These are phyloP conservation scores for Epinotia ramella DNA, from an alignment of 2,888 invertebrate species.

Conservation along the genomic window DNA sequence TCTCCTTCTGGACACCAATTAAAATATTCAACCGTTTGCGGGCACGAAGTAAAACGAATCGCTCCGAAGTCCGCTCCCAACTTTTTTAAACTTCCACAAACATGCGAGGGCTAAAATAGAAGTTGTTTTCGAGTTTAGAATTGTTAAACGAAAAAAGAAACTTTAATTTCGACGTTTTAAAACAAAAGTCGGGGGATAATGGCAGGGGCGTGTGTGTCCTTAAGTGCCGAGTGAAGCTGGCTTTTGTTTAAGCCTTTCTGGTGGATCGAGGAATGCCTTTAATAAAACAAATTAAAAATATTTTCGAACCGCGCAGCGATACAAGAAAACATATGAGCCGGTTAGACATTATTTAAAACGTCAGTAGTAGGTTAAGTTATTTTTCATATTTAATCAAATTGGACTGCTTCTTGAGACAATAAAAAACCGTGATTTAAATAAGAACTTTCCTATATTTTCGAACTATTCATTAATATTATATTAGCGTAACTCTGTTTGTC, in stretches of 20 bases:
- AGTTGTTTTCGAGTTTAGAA: slow-evolving; percentile 81
- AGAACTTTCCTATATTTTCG: background rate
- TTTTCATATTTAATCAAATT: background rate
- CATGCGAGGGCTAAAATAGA: slow-evolving; percentile 83
- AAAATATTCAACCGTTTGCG: slow-evolving; percentile 71
- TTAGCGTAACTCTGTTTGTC: background rate
- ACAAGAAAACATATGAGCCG: background rate
- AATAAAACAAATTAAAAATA: slow-evolving; percentile 11
- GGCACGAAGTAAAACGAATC: slow-evolving; percentile 71
- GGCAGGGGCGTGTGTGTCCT: slow-evolving; percentile 71
- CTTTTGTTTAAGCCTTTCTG: slow-evolving; percentile 28
- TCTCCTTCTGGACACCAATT: slow-evolving; percentile 67
- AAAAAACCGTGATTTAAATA: background rate
- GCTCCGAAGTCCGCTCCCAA: slow-evolving; percentile 67
- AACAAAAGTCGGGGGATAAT: slow-evolving; percentile 82
- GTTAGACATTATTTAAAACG: too few relatives aligned
- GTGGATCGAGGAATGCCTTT: slow-evolving; percentile 24
- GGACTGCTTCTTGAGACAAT: background rate
- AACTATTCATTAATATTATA: too few relatives aligned
- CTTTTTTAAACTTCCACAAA: slow-evolving; percentile 82
- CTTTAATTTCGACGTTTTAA: slow-evolving; percentile 83
- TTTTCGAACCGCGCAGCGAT: background rate
- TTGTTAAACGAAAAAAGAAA: slow-evolving; percentile 81
- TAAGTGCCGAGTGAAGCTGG: slow-evolving; percentile 45
- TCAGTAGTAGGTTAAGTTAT: background rate